Base-by-base conservation (phyloP, 2,797 vertebrate species). In the Sorex maritimensis region DNA sequence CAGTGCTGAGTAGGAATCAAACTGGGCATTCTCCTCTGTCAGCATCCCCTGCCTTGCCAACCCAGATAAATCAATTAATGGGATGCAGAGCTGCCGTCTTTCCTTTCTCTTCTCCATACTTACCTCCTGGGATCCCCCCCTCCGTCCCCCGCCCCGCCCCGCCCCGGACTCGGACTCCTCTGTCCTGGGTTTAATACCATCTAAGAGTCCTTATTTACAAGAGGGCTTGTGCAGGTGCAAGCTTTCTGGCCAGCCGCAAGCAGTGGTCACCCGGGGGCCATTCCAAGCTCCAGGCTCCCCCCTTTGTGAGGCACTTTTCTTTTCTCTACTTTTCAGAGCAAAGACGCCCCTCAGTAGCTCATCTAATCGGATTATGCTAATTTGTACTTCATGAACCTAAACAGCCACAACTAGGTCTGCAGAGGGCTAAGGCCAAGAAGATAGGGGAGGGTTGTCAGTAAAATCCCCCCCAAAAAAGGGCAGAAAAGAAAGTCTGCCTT, bases 291-390 rank as follows among this genome's bases (percentile, higher is more conserved):
- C 96, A 96, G 97, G 98, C 97, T 98, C 98, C 98, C 98, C 98
- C 98, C 98, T 98, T 98, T 99, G 99, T 99, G 98, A 98, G 98
- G 97, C 98, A 99, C 98, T 98, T 99, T 98, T 97, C 96, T 98
- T 97, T 95, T 97, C 96, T 95, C 96, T 95, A 88, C 99, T 98
- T 99, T 99, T 98, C 97, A 98, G 95, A 94, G 94, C 55, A 79
- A 93, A 94, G 72, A 23, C 8, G 71, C 23, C 92, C 95, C 91
- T 98, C 81, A 91, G 97, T 97, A 98, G 98, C 98, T 99, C 99
- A 99, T 99, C 99, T 99, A 99, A 99, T 99, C 99, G 98, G 99
- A 99, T 99, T 99, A 99, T 99, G 99, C 98, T 99, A 99, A 99
- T 99, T 98, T 98, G 98, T 99, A 99, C 99, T 99, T 99, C 99